phyloP scores from a whole-genome alignment of 2,797 vertebrate genomes.

The Danio albolineatus region DNA sequence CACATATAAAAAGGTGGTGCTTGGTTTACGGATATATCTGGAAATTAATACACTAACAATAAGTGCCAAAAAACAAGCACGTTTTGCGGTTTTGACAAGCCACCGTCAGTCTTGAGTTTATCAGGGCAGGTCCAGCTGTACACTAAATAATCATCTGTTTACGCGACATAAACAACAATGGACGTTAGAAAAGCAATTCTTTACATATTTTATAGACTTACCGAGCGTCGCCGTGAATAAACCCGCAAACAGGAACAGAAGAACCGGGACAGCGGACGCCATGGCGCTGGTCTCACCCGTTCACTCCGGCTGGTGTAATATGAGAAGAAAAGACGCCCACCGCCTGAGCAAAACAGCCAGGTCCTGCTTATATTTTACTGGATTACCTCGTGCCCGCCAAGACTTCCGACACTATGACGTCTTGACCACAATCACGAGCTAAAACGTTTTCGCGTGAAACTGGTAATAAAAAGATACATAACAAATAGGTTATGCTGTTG shows the following conservation, averaged over 20 bases:
- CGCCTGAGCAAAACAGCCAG: not conserved
- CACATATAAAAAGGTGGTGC: not conserved
- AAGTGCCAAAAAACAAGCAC: not conserved
- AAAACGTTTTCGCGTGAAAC: not conserved
- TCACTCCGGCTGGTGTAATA: not conserved
- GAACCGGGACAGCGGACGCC: constrained; percentile 35
- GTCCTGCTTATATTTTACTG: not conserved
- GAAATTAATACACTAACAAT: accelerated
- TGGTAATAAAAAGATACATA: not conserved
- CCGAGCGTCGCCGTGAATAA: constrained; percentile 26
- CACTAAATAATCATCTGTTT: not conserved
- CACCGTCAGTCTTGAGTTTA: not conserved
- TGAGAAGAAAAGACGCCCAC: constrained; percentile 14
- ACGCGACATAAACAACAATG: not conserved
- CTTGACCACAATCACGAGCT: too few relatives aligned
- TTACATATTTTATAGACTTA: not conserved
- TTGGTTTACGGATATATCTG: not conserved
- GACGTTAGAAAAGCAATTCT: not conserved
- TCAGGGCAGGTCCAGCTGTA: not conserved
- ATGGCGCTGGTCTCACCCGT: constrained; percentile 4
- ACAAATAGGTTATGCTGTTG: too few relatives aligned
- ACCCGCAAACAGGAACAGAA: constrained; percentile 32
- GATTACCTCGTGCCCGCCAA: not conserved
- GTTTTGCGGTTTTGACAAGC: not conserved
- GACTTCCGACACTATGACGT: not conserved